A percentile compares a stretch with the other conserved stretches of the same genome.
These are phyloP conservation scores for Spodoptera picta DNA, from an alignment of 2,888 invertebrate species.

Conservation along the genomic window DNA sequence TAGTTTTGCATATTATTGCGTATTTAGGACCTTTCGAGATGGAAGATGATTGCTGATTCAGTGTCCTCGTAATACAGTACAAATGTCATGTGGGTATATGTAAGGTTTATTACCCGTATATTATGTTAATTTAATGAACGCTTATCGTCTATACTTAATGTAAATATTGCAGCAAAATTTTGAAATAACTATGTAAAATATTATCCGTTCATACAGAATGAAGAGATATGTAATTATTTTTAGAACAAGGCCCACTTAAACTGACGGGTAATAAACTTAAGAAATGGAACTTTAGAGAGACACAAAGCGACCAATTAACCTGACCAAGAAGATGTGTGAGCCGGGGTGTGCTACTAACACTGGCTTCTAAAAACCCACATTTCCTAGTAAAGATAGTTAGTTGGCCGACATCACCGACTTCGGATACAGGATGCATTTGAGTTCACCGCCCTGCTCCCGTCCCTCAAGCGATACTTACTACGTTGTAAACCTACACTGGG, in stretches of 20 bases:
- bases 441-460: constrained; percentile 79
- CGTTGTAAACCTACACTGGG: constrained; percentile 77
- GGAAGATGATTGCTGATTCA: constrained; percentile 65
- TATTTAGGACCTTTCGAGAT: constrained; percentile 60
- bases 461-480: constrained; percentile 61
- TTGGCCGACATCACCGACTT: constrained; percentile 78
- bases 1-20: constrained; percentile 58
- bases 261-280: constrained; percentile 54
- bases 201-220: constrained; percentile 54
- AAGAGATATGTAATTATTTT: constrained; percentile 58
- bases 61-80: constrained; percentile 74
- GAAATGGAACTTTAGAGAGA: constrained; percentile 61
- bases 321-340: constrained; percentile 74
- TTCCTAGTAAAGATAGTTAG: constrained; percentile 81
- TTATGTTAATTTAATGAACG: constrained; percentile 77
- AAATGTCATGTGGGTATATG: constrained; percentile 78
- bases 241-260: constrained; percentile 61
- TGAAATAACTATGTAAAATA: constrained; percentile 67
- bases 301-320: constrained; percentile 76
- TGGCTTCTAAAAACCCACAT: constrained; percentile 84
- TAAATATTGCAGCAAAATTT: constrained; percentile 69
- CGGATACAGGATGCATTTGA: constrained; percentile 83
- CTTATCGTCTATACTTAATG: constrained; percentile 67
- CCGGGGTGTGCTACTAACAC: constrained; percentile 78
- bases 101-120: constrained; percentile 81